Evolutionary conservation across 2,888 invertebrate genomes (phyloP).

Genomic region (Acronicta psi): DNA sequence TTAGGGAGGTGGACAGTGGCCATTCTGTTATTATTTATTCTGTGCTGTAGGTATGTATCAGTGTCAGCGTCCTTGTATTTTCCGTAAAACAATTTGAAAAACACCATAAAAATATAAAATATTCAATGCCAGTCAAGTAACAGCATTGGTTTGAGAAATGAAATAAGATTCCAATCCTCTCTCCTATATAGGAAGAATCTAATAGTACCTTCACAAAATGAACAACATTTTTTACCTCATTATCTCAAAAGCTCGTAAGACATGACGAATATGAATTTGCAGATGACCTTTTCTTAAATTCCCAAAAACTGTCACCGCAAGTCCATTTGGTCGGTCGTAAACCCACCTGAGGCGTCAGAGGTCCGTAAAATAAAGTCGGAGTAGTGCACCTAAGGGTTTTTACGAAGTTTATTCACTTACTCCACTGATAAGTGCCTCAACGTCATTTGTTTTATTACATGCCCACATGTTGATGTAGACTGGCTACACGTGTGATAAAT

Average conservation of each 20-base stretch:
- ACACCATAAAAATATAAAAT: background rate
- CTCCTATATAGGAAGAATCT: background rate
- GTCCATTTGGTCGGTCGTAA: conserved; percentile 56
- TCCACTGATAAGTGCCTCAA: conserved; percentile 47
- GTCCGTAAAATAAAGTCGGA: conserved; percentile 35
- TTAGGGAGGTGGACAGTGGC: too few species aligned
- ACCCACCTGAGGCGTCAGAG: conserved; percentile 48
- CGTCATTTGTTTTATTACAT: conserved; percentile 54
- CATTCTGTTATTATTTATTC: too few species aligned
- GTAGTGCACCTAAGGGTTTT: conserved; percentile 38
- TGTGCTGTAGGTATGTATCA: too few species aligned
- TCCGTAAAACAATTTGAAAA: background rate
- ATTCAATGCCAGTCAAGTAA: conserved; percentile 10
- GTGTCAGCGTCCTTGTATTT: background rate
- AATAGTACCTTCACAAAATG: background rate
- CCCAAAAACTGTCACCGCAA: conserved; percentile 27
- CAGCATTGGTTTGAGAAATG: background rate
- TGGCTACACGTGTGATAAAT: conserved; percentile 50
- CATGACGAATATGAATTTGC: conserved; percentile 23
- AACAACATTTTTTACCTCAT: conserved; percentile 13
- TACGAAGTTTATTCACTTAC: conserved; percentile 55
- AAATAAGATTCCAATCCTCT: conserved; percentile 4
- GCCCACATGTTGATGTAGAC: conserved; percentile 50
- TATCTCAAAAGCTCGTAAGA: conserved; percentile 16
- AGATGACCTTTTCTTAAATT: conserved; percentile 24